phyloP scores from a whole-genome alignment of 2,888 invertebrate genomes.

The Capitulum mitella region DNA sequence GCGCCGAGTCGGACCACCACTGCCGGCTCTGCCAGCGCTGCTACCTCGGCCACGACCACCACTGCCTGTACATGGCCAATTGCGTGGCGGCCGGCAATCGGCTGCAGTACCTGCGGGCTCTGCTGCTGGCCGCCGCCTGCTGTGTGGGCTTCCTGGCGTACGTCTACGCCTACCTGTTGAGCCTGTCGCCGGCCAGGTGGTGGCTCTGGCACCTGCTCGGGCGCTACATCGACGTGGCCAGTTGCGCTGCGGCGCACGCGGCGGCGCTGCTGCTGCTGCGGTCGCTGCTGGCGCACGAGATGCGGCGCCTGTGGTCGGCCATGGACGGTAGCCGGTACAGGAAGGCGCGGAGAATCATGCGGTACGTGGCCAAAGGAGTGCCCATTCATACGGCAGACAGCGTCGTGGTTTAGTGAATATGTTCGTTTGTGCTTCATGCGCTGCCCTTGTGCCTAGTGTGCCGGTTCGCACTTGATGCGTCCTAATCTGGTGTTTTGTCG shows the following conservation, averaged over 20 bases:
- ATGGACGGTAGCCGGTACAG: not conserved
- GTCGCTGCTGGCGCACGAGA: not conserved
- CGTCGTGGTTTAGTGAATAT: no score
- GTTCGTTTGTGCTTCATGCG: no score
- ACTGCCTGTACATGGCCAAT: not conserved
- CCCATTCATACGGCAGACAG: no score
- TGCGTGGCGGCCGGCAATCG: slow-evolving; percentile 1
- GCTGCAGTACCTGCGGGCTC: not conserved
- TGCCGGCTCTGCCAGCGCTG: slow-evolving; percentile 9
- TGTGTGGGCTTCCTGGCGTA: not conserved
- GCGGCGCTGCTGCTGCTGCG: slow-evolving; percentile 13
- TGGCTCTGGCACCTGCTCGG: not conserved
- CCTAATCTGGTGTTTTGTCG: no score
- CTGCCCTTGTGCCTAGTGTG: no score
- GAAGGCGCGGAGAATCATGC: not conserved
- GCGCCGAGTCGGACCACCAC: not conserved
- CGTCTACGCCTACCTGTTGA: not conserved
- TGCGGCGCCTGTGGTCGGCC: not conserved
- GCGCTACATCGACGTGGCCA: not conserved
- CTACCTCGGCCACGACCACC: slow-evolving; percentile 3
- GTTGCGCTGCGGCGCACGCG: not conserved
- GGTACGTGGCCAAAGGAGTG: no score
- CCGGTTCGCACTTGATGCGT: no score
- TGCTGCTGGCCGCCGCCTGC: not conserved
- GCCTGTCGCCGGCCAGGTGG: not conserved